Evolutionary conservation across 2,113 vertebrate genomes (phyloP).

Genomic region (Elaphurus davidianus): DNA sequence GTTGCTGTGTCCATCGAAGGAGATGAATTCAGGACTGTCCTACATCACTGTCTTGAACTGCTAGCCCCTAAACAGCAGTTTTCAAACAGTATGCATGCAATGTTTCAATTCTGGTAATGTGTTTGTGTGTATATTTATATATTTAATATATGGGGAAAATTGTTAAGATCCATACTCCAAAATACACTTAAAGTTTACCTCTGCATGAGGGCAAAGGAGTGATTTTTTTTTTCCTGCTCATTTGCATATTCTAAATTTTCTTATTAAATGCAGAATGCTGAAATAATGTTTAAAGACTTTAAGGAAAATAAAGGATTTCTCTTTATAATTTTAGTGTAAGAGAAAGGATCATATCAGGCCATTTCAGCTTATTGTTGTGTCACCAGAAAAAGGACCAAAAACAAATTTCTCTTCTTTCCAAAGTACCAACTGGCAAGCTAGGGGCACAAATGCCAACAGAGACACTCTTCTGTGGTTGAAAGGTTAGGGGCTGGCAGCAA

Average conservation of each 20-base stretch:
- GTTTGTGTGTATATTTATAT: neutral
- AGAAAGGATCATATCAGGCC: neutral
- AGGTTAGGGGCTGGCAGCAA: neutral
- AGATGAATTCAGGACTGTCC: neutral
- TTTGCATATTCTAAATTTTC: constrained; percentile 7
- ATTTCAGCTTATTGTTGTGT: neutral
- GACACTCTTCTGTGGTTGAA: neutral
- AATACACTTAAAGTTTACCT: neutral
- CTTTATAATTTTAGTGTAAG: neutral
- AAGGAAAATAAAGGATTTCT: neutral
- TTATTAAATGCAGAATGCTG: neutral
- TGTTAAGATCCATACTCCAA: neutral
- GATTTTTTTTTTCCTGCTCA: neutral
- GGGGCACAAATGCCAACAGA: neutral
- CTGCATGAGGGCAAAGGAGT: neutral
- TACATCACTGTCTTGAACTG: neutral
- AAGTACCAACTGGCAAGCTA: neutral
- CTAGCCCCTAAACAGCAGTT: neutral
- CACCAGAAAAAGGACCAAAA: neutral
- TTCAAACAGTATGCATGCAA: neutral
- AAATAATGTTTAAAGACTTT: neutral
- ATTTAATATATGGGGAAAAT: neutral
- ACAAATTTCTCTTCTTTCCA: neutral
- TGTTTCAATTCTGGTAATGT: neutral
- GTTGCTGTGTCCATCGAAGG: neutral